Percentiles rank a stretch among this genome's conserved stretches.
These are phyloP conservation scores for Epizoanthus stellaris DNA, from an alignment of 92 coral and sea anemone genomes.

Conservation along the genomic window DNA sequence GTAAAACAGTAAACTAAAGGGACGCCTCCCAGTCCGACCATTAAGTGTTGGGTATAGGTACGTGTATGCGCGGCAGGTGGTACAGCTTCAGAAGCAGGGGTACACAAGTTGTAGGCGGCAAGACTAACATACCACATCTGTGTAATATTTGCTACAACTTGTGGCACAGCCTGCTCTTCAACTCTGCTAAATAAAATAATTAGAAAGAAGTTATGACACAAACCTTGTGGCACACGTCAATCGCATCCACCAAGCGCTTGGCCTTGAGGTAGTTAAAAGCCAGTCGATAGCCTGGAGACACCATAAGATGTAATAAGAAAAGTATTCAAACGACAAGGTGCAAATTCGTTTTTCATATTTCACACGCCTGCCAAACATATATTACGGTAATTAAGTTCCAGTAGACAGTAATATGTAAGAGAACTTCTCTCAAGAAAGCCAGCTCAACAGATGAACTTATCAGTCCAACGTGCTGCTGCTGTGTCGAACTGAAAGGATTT, in stretches of 20 bases:
- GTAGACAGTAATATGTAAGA: too few relatives aligned
- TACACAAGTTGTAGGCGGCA: too few relatives aligned
- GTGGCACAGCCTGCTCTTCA: too few relatives aligned
- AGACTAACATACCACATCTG: too few relatives aligned
- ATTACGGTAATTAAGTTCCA: neutral
- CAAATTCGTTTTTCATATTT: neutral
- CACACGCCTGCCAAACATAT: neutral
- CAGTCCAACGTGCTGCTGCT: too few relatives aligned
- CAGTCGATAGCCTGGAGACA: constrained; percentile 82
- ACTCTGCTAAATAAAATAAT: neutral
- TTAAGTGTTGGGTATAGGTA: too few relatives aligned
- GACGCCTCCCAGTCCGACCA: too few relatives aligned
- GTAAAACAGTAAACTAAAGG: too few relatives aligned
- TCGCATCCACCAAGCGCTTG: constrained; percentile 96
- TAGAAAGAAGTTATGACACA: neutral
- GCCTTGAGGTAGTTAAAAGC: constrained; percentile 98
- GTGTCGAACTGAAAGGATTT: too few relatives aligned
- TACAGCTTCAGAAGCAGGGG: neutral
- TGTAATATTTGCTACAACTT: too few relatives aligned
- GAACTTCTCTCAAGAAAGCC: too few relatives aligned
- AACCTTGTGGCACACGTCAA: constrained; percentile 98
- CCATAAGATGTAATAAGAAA: neutral
- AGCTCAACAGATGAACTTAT: too few relatives aligned
- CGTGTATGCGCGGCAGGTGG: neutral
- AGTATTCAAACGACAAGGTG: neutral